These are phyloP conservation scores for Rattus norvegicus DNA, from an alignment of 2,113 vertebrate species.

Conservation along the genomic window GRCr8 NC_086027.1:65319001-65319500, in stretches of 20 bases:
- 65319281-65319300: neutral
- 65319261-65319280: neutral
- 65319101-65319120: neutral
- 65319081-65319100: neutral
- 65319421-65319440: neutral
- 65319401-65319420: neutral
- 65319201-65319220: neutral
- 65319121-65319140: neutral
- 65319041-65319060: neutral
- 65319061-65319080: neutral
- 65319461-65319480: neutral
- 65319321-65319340: neutral
- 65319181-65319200: neutral
- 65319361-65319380: neutral
- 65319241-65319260: neutral
- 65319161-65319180: neutral
- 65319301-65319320: neutral
- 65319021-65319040: neutral
- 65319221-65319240: neutral
- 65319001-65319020: neutral
- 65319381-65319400: neutral
- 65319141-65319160: rapidly evolving
- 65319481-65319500: neutral
- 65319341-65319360: neutral
- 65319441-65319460: neutral